phyloP scores from a whole-genome alignment of 2,113 vertebrate genomes.

The Crotophaga sulcirostris region DNA sequence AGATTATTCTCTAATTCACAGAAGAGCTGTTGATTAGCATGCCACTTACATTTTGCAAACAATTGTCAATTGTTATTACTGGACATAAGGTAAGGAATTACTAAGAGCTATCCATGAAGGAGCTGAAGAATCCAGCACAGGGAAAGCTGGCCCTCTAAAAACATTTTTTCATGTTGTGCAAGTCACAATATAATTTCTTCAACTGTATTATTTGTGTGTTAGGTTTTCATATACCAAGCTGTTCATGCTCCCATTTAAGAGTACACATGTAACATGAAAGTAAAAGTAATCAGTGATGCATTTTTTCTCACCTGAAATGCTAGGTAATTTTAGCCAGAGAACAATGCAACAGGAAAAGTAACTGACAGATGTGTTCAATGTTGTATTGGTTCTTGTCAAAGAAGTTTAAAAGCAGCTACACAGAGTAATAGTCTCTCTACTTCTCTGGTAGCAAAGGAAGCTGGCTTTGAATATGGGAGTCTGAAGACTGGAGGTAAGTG shows the following conservation, averaged over 20 bases:
- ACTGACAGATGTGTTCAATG: background rate
- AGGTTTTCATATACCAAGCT: no score
- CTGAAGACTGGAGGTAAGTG: background rate
- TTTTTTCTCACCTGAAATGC: background rate
- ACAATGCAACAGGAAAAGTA: background rate
- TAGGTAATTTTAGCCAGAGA: background rate
- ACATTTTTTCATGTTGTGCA: background rate
- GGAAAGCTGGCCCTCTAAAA: background rate
- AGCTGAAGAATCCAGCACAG: background rate
- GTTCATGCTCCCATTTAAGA: background rate
- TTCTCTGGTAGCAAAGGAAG: background rate
- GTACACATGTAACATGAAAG: background rate
- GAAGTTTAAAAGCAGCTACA: background rate
- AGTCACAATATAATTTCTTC: background rate
- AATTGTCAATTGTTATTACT: background rate
- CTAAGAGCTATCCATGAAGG: background rate
- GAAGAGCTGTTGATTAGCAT: slow-evolving; percentile 10
- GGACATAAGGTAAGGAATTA: background rate
- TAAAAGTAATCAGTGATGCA: background rate
- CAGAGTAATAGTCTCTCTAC: background rate
- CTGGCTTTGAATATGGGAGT: background rate
- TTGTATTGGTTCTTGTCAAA: background rate
- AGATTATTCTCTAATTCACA: background rate
- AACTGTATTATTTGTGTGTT: no score
- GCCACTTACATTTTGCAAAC: background rate